Evolutionary conservation across 1,140 invertebrate genomes (phyloP).

Genomic region (Sminthurides bifidus): DNA sequence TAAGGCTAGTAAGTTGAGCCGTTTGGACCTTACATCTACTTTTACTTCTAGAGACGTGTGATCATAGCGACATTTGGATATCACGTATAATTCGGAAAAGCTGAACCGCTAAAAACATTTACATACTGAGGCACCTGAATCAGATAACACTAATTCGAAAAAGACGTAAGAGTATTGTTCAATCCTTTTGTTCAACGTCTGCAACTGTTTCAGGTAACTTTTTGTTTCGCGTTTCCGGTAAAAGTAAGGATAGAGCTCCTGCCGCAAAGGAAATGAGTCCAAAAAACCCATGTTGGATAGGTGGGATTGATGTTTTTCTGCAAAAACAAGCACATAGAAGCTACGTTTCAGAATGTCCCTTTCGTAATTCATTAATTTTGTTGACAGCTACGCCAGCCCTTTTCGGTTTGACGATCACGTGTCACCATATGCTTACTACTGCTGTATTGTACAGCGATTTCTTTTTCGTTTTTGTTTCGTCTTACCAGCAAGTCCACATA

Average conservation of each 20-base stretch:
- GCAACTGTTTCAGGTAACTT: constrained; percentile 36
- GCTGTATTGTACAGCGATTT: neutral
- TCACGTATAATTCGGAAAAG: no score
- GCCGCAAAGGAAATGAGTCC: constrained; percentile 34
- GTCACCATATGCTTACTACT: no score
- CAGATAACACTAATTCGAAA: no score
- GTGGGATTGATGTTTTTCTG: constrained; percentile 28
- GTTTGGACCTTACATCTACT: no score
- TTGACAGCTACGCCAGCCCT: neutral
- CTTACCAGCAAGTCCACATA: constrained; percentile 32
- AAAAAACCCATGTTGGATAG: constrained; percentile 36
- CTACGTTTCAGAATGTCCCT: neutral
- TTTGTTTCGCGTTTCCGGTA: constrained; percentile 37
- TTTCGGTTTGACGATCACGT: neutral
- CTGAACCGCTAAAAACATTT: no score
- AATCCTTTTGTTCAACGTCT: constrained; percentile 33
- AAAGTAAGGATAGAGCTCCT: constrained; percentile 34
- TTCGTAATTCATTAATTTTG: neutral
- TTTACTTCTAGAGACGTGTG: no score
- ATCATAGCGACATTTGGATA: no score
- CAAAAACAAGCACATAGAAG: constrained; percentile 2
- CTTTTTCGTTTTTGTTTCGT: neutral
- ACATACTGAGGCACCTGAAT: no score
- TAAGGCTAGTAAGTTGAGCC: no score
- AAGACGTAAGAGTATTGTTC: no score